These are phyloP conservation scores for Gari tellinella DNA, from an alignment of 2,888 invertebrate species.

Conservation along the genomic window DNA sequence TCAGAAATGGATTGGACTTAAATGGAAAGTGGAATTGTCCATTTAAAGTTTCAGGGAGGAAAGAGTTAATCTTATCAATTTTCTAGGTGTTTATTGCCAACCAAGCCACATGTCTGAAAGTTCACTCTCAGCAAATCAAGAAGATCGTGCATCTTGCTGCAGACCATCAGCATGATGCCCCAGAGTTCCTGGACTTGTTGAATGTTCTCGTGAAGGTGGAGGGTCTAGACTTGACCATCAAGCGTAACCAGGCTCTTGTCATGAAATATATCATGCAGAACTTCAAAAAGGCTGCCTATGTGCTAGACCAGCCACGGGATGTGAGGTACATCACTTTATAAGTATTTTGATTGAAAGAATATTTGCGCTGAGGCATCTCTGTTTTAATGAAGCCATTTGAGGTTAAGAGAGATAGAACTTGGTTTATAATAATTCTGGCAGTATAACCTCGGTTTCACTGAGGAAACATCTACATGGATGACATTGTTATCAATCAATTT, in stretches of 20 bases:
- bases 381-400: no score
- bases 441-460: not conserved
- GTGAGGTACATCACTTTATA: constrained; percentile 56
- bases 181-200: constrained; percentile 81
- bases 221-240: constrained; percentile 82
- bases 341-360: no score
- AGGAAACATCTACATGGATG: not conserved
- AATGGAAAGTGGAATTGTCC: no score
- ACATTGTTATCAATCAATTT: no score
- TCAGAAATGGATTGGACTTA: no score
- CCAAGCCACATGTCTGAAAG: constrained; percentile 82
- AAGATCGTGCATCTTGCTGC: constrained; percentile 80
- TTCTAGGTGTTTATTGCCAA: constrained; percentile 82
- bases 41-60: no score
- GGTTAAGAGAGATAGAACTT: no score
- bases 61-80: constrained; percentile 1
- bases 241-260: constrained; percentile 83
- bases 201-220: constrained; percentile 82
- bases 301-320: constrained; percentile 80
- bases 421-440: no score
- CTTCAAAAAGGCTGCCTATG: constrained; percentile 81
- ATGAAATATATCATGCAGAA: constrained; percentile 84
- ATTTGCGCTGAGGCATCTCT: no score
- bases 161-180: constrained; percentile 79
- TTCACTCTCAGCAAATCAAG: constrained; percentile 81